A percentile compares a stretch with the other conserved stretches of the same genome.
phyloP scores from a whole-genome alignment of 2,797 vertebrate genomes.

The Onychomys leucogaster region DNA sequence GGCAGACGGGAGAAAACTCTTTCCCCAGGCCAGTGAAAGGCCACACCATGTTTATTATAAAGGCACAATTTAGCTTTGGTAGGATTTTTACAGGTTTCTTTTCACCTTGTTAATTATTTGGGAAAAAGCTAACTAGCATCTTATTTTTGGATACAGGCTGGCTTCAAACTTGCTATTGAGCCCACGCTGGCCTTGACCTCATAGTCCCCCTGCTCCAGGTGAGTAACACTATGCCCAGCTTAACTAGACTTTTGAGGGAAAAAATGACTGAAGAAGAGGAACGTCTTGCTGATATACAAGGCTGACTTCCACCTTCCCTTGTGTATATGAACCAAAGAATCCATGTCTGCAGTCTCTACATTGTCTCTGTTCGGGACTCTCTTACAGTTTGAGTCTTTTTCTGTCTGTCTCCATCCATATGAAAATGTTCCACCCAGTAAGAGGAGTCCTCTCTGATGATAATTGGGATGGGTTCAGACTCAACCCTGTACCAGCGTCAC shows the following conservation, averaged over 20 bases:
- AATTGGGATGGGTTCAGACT: not conserved
- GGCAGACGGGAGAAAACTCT: rapidly evolving
- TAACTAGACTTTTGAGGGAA: not conserved
- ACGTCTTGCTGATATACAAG: not conserved
- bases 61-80: not conserved
- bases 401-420: not conserved
- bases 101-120: conserved; percentile 25
- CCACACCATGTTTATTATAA: not conserved
- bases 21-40: not conserved
- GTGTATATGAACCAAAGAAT: not conserved
- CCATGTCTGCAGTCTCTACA: not conserved
- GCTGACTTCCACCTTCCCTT: not conserved
- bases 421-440: not conserved
- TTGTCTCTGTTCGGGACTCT: not conserved
- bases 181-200: not conserved
- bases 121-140: not conserved
- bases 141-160: not conserved
- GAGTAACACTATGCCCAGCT: not conserved
- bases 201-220: too few relatives aligned
- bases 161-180: not conserved
- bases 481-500: not conserved
- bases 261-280: not conserved
- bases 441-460: not conserved
- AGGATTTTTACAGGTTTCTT: not conserved
- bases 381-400: not conserved